Base-by-base conservation (phyloP, 2,797 vertebrate species). In the Rhincodon typus region DNA sequence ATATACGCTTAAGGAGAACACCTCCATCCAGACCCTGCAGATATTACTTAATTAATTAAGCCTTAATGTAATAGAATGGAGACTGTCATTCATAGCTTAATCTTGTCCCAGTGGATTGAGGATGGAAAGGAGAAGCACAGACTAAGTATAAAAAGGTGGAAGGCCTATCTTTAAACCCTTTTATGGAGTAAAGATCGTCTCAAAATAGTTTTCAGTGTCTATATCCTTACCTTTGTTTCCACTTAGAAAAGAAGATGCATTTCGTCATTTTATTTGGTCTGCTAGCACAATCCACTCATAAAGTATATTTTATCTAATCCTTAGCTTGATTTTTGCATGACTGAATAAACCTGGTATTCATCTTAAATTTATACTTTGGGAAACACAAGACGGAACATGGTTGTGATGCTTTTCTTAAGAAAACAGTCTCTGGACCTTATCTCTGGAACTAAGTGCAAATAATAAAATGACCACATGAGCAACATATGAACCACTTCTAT, bases 11-110 rank as follows among this genome's bases (percentile, higher is more conserved):
- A 53, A 66, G 88, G 30, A 66, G 15, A 66, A 19, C 53, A 57
- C 13, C 15, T 27, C 50, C 25, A n/a, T 66, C 6, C 88, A 91
- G 88, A 66, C 53, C 17, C 12, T n/a, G 2, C n/a, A 66, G 53
- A 19, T 30, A 91, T 91, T 91, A n/a, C 57, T 91, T 91, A 50
- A 66, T 91, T 91, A 91, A 91, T 57, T 66, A 15, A 91, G 30
- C 50, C 86, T 15, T 88, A 50, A 50, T 57, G 13, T 30, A 8
- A 66, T 91, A 66, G 15, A 34, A n/a, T 66, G 66, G 34, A 30
- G 30, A n/a, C 34, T 91, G 30, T 4, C 30, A 91, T 66, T 62
- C 53, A 62, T 25, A 34, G 12, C 27, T 90, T 62, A 15, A 30
- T 13, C 87, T n/a, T 87, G 86, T 46, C 46, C 25, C 27, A 57